phyloP scores from a whole-genome alignment of 2,888 invertebrate genomes.

The Eutolmus rufibarbis region DNA sequence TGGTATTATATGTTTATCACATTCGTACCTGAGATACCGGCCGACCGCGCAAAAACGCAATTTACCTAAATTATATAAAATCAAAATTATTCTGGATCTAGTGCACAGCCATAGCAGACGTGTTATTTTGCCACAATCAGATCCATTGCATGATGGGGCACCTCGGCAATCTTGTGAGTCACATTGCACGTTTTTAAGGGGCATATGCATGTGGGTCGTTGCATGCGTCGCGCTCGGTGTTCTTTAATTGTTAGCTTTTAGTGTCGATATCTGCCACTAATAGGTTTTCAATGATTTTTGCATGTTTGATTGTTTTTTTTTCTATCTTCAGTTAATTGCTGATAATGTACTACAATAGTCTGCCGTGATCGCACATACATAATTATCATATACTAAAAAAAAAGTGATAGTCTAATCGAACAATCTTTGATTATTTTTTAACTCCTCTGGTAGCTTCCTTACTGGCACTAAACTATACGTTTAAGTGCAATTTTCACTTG shows the following conservation, averaged over 20 bases:
- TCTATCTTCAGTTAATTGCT: background rate
- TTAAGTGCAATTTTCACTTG: background rate
- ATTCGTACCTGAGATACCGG: constrained; percentile 1
- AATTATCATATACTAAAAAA: background rate
- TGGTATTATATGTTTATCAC: constrained; percentile 26
- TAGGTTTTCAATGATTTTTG: background rate
- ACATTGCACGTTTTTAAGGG: background rate
- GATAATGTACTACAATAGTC: background rate
- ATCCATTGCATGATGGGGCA: constrained; percentile 2
- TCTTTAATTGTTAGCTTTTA: constrained; percentile 12
- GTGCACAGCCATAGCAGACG: background rate
- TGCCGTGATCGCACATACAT: background rate
- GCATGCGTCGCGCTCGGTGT: background rate
- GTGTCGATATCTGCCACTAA: background rate
- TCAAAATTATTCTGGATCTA: background rate
- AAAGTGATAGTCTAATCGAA: background rate
- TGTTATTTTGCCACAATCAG: constrained; percentile 7
- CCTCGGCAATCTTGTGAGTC: background rate
- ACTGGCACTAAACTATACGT: background rate
- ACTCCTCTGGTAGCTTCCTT: too few relatives aligned
- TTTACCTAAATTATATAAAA: constrained; percentile 27
- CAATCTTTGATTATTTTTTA: background rate
- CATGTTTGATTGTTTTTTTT: background rate
- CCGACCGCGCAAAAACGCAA: background rate
- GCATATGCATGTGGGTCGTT: background rate